Evolutionary conservation across 2,888 invertebrate genomes (phyloP).

Genomic region (Macropis europaea): DNA sequence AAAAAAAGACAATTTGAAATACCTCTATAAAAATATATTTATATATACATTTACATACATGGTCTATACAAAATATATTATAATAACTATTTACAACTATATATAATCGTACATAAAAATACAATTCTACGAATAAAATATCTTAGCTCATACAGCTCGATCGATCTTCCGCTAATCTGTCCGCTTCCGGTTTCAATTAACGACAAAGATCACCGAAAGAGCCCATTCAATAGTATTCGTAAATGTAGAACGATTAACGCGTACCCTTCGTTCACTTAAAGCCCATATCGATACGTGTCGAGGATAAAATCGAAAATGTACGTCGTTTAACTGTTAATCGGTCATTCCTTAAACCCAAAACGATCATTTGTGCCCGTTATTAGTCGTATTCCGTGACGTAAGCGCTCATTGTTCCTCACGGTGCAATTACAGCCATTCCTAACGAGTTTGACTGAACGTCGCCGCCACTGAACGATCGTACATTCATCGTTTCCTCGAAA

Average conservation of each 20-base stretch:
- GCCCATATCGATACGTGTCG: not conserved
- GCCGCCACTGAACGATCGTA: slow-evolving; percentile 30
- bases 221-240: not conserved
- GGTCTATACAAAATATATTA: not conserved
- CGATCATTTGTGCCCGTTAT: slow-evolving; percentile 18
- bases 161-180: not conserved
- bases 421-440: slow-evolving; percentile 20
- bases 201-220: not conserved
- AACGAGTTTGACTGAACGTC: no score
- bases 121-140: no score
- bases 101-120: no score
- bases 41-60: not conserved
- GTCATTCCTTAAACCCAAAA: not conserved
- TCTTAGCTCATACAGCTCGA: not conserved
- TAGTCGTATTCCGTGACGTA: slow-evolving; percentile 16
- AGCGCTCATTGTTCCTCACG: slow-evolving; percentile 13
- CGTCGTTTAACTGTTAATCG: slow-evolving; percentile 22
- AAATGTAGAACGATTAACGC: not conserved
- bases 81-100: no score
- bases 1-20: no score
- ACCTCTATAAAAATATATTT: not conserved
- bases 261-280: not conserved
- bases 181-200: slow-evolving; percentile 4
- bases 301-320: slow-evolving; percentile 25
- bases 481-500: no score